Conservation (phyloP, 1,140 invertebrate genomes). For the Drosophila chauvacae region DNA sequence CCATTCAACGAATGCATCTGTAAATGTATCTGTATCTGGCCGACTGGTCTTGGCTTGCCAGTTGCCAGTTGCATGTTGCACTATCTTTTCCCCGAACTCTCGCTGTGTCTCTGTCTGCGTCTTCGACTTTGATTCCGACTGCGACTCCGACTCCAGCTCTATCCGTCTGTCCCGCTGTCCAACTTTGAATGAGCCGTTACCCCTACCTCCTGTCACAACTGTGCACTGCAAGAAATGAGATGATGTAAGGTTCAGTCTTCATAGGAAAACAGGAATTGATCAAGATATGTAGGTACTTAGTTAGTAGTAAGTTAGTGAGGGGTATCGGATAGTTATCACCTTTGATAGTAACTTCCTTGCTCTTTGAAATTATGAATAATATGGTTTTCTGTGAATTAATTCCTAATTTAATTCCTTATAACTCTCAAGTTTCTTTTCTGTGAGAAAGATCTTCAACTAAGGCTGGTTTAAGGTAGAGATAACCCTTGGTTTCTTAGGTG, state of each 20-base stretch:
- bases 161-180: constrained; percentile 29
- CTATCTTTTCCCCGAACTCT: constrained; percentile 77
- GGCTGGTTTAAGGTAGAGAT: neutral
- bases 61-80: constrained; percentile 71
- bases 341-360: too few species aligned
- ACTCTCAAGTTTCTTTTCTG: neutral
- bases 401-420: neutral
- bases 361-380: neutral
- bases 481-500: neutral
- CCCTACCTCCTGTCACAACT: constrained; percentile 13
- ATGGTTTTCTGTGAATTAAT: neutral
- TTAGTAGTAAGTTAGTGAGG: too few species aligned
- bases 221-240: neutral
- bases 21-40: constrained; percentile 29
- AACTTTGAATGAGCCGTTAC: constrained; percentile 66
- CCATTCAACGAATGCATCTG: constrained; percentile 57
- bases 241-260: neutral
- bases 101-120: constrained; percentile 12
- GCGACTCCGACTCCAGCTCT: constrained; percentile 18
- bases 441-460: neutral
- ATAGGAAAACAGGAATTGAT: accelerated
- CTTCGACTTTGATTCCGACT: neutral
- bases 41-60: constrained; percentile 64
- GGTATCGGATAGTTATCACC: neutral
- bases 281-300: neutral